A percentile compares a stretch with the other conserved stretches of the same genome.
phyloP scores from a whole-genome alignment of 1,140 invertebrate species.

The Thaumatotibia leucotreta region DNA sequence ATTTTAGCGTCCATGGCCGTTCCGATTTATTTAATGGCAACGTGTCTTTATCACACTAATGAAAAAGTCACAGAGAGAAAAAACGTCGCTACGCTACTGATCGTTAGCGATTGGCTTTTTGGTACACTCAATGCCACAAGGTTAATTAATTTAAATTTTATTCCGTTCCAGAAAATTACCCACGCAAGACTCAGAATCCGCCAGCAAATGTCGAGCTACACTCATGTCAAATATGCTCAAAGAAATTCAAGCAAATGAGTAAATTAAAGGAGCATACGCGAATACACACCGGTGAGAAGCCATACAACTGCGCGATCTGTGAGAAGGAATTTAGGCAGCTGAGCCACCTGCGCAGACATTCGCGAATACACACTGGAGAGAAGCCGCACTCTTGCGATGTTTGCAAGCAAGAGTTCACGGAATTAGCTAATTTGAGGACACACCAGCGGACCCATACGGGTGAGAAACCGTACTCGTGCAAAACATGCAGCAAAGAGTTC shows the following conservation, averaged over 20 bases:
- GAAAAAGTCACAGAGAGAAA: no score
- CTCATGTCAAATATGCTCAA: neutral
- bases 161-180: neutral
- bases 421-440: conserved; percentile 72
- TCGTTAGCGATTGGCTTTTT: no score
- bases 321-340: conserved; percentile 80
- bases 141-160: no score
- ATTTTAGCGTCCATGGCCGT: no score
- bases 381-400: conserved; percentile 79
- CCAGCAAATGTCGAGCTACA: neutral
- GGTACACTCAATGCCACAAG: no score
- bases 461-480: conserved; percentile 81
- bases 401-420: conserved; percentile 81
- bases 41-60: no score
- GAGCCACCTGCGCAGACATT: conserved; percentile 78
- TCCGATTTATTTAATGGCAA: no score
- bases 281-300: conserved; percentile 80
- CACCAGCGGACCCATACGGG: conserved; percentile 87
- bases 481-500: conserved; percentile 83
- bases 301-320: conserved; percentile 82
- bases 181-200: neutral
- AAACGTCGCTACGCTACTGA: no score
- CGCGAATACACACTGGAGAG: conserved; percentile 79
- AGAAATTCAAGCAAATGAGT: neutral
- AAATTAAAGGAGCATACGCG: conserved; percentile 76